phyloP scores from a whole-genome alignment of 2,888 invertebrate genomes.

The Agrenia bidenticulata region DNA sequence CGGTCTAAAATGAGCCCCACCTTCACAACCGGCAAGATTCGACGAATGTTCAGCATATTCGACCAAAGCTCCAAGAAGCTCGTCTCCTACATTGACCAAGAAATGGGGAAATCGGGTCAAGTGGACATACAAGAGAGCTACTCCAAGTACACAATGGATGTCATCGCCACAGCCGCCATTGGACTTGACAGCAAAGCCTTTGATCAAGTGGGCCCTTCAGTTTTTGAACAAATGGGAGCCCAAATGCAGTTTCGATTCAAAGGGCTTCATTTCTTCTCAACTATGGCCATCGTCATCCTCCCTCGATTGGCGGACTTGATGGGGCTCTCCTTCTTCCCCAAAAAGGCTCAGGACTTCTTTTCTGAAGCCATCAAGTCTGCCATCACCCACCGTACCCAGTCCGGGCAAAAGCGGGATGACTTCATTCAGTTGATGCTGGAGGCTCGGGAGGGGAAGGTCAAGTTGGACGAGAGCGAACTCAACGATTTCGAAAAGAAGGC shows the following conservation, averaged over 20 bases:
- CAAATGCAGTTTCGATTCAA: conserved; percentile 53
- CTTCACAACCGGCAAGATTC: conserved; percentile 31
- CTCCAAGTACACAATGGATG: conserved; percentile 26
- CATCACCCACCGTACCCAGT: conserved; percentile 59
- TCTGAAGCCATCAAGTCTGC: conserved; percentile 59
- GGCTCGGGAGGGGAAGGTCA: conserved; percentile 58
- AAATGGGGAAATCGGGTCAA: neutral
- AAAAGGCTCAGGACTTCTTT: conserved; percentile 59
- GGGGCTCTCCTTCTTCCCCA: conserved; percentile 55
- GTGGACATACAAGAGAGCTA: conserved; percentile 5
- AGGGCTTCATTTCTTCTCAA: conserved; percentile 53
- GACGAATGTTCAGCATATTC: conserved; percentile 29
- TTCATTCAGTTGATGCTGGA: conserved; percentile 63
- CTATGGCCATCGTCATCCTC: conserved; percentile 55
- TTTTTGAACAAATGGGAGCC: conserved; percentile 15
- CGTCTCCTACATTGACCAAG: conserved; percentile 10
- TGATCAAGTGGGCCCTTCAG: conserved; percentile 23
- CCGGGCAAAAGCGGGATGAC: conserved; percentile 60
- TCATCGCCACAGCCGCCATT: conserved; percentile 51
- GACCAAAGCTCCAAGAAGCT: conserved; percentile 20
- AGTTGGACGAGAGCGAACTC: conserved; percentile 31
- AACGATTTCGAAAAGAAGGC: conserved; percentile 41
- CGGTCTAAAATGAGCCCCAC: conserved; percentile 26
- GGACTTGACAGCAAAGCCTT: conserved; percentile 55
- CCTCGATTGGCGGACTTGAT: conserved; percentile 55